phyloP scores from a whole-genome alignment of 2,797 vertebrate species.

The Loris lydekkerianus region DNA sequence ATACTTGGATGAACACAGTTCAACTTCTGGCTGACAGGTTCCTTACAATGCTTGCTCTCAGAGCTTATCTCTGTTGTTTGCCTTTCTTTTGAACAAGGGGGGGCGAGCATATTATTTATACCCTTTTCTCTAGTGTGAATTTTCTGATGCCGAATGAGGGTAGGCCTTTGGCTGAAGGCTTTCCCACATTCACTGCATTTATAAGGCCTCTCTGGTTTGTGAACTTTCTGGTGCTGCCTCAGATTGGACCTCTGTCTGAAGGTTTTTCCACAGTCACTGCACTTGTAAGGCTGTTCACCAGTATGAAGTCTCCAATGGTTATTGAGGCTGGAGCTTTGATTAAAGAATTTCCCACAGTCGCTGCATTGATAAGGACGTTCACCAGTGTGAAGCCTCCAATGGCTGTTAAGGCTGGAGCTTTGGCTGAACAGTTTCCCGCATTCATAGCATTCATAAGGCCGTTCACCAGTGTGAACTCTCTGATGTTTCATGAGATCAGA shows the following conservation, averaged over 20 bases:
- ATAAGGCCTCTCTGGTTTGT: constrained; percentile 67
- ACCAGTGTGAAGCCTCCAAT: constrained; percentile 75
- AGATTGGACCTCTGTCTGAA: constrained; percentile 77
- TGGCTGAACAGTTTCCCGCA: constrained; percentile 79
- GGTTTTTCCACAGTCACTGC: constrained; percentile 75
- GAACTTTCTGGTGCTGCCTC: constrained; percentile 77
- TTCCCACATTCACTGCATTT: constrained; percentile 67
- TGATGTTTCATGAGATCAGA: constrained; percentile 80
- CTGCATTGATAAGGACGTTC: constrained; percentile 73
- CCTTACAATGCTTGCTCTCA: not conserved
- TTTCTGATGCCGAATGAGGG: constrained; percentile 71
- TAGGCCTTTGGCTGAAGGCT: constrained; percentile 71
- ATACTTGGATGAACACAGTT: not conserved
- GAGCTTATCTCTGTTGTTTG: not conserved
- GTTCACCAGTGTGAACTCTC: constrained; percentile 81
- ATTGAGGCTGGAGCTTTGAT: constrained; percentile 74
- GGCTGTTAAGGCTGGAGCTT: constrained; percentile 75
- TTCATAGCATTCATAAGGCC: constrained; percentile 67
- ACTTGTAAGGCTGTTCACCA: constrained; percentile 71
- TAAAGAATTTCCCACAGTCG: constrained; percentile 77
- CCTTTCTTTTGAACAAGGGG: not conserved
- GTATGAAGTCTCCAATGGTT: constrained; percentile 77
- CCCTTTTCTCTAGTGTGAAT: constrained; percentile 67
- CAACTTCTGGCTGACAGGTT: not conserved
- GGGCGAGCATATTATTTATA: not conserved